These are phyloP conservation scores for Scrobipalpa costella DNA, from an alignment of 2,888 invertebrate genomes.

Conservation along the genomic window DNA sequence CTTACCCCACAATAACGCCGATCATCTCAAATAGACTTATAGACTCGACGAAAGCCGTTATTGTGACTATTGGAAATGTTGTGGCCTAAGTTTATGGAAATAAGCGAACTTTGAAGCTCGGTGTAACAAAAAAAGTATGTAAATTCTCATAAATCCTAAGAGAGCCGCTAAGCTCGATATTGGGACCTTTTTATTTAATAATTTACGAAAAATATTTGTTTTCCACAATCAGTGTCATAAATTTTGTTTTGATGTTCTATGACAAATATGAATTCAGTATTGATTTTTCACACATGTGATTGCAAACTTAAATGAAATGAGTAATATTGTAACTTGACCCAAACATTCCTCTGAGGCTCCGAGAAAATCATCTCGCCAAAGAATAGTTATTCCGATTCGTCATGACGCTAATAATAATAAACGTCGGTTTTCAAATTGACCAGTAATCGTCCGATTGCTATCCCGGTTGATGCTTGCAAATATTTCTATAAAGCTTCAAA, in stretches of 20 bases:
- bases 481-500: conserved; percentile 34
- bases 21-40: conserved; percentile 51
- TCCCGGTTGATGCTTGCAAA: conserved; percentile 48
- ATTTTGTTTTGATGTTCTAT: no score
- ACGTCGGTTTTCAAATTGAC: conserved; percentile 47
- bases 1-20: conserved; percentile 62
- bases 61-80: conserved; percentile 34
- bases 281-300: no score
- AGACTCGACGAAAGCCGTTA: conserved; percentile 61
- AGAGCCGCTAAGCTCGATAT: not conserved
- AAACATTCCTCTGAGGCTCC: conserved; percentile 40
- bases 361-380: conserved; percentile 46
- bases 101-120: not conserved
- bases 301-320: not conserved
- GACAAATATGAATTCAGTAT: no score
- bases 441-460: conserved; percentile 45
- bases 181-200: not conserved
- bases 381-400: conserved; percentile 61
- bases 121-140: not conserved
- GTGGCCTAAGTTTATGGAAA: conserved; percentile 10
- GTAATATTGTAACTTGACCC: conserved; percentile 37
- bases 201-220: no score
- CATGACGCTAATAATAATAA: conserved; percentile 59
- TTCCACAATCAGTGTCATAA: no score
- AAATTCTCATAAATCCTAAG: not conserved